A percentile compares a stretch with the other conserved stretches of the same genome.
Evolutionary conservation across 2,888 invertebrate species (phyloP).

Genomic region (Crematogaster levior): DNA sequence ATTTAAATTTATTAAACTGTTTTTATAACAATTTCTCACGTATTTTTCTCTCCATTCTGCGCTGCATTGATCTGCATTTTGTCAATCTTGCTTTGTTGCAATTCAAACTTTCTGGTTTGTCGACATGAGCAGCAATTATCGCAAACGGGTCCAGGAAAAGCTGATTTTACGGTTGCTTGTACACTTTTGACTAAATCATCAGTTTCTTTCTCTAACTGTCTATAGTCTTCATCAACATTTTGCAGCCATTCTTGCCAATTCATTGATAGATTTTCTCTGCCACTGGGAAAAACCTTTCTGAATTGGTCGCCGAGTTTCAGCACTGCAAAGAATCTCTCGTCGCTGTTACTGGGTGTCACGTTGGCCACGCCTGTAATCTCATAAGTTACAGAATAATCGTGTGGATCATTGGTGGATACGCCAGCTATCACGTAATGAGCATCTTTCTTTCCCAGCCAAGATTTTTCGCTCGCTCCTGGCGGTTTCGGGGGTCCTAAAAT

Average conservation of each 20-base stretch:
- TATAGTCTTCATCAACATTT: slow-evolving; percentile 77
- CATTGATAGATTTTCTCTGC: slow-evolving; percentile 79
- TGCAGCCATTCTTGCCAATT: slow-evolving; percentile 81
- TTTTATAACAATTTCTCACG: slow-evolving; percentile 57
- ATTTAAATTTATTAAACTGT: neutral
- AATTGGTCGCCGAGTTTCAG: slow-evolving; percentile 65
- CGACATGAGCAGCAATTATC: slow-evolving; percentile 80
- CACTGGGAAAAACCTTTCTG: slow-evolving; percentile 72
- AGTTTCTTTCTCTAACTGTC: slow-evolving; percentile 73
- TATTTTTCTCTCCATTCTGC: slow-evolving; percentile 70
- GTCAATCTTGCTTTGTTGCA: slow-evolving; percentile 64
- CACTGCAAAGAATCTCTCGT: slow-evolving; percentile 76
- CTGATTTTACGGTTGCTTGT: slow-evolving; percentile 70
- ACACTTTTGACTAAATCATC: slow-evolving; percentile 76
- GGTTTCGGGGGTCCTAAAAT: slow-evolving; percentile 59
- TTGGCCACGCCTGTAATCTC: slow-evolving; percentile 74
- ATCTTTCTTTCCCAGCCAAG: slow-evolving; percentile 72
- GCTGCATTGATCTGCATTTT: slow-evolving; percentile 73
- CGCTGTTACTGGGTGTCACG: slow-evolving; percentile 75
- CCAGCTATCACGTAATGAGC: slow-evolving; percentile 73
- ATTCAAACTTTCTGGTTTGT: slow-evolving; percentile 76
- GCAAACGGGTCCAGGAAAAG: slow-evolving; percentile 74
- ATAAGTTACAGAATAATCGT: slow-evolving; percentile 69
- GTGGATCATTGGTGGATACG: slow-evolving; percentile 60
- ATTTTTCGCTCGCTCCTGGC: slow-evolving; percentile 59